Evolutionary conservation across 2,888 invertebrate genomes (phyloP), one percentile per base, ranked within the genome.

Genomic region (Dinocampus coccinellae): DNA sequence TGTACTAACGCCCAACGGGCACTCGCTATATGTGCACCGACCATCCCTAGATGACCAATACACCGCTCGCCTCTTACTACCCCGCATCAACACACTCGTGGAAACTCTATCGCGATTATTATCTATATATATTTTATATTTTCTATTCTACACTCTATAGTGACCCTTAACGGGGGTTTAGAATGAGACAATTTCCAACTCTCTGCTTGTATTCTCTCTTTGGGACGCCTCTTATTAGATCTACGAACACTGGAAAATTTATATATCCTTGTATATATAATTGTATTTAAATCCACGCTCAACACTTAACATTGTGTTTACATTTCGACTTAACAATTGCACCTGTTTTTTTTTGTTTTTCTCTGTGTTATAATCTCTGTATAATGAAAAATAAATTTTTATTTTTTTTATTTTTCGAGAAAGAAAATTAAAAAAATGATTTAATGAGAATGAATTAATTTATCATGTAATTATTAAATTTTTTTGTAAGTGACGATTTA

Each of bases 111-210:
- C 33, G 33, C 52, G 65, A 34, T 34, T 47, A 47, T n/a, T 64
- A 52, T 53, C 52, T 64, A 63, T 29, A 63, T 47, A 29, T 73
- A 80, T 75, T 78, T 82, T 81, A 16, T 16, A 16, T 16, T 47
- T 1, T 47, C 16, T 47, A 47, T 47, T 47, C 47, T 3, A 47
- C 16, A n/a, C 16, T 47, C 16, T 47, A 47, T 47, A n/a, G 47
- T 16, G 79, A 83, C 84, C 85, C 85, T 85, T 85, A 83, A 84
- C 82, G 83, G 81, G 81, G 83, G 84, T 84, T 85, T 84, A 83
- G 84, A 79, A 80, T 80, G 81, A 81, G 83, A 82, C 83, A 80
- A 80, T 82, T 81, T 80, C 78, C 75, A 73, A 75, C 76, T 78
- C 76, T 72, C 3, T 29, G 29, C 75, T 72, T 75, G 64, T 66